Base-by-base conservation (phyloP, 2,113 vertebrate genomes). In the Pelecanus crispus region DNA sequence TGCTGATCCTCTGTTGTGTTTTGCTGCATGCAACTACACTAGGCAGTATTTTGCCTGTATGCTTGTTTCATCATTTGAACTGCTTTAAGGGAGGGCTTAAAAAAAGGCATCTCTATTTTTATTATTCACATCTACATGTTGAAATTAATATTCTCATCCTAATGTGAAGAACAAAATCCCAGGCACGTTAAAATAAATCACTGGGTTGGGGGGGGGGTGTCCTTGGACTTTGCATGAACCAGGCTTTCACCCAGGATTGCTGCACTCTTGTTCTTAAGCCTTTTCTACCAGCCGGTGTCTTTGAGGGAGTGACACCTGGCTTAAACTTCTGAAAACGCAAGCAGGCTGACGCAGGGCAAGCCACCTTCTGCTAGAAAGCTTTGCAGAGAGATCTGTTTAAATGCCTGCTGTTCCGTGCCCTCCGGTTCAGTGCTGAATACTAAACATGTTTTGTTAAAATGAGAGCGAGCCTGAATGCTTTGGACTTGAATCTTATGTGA, bases 211-310 rank as follows among this genome's bases (percentile, higher is more conserved):
- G 11, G n/a, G n/a, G 62, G 22, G 40, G 17, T 18, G 52, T 70
- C 36, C 65, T 53, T 9, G 31, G 59, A 10, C 24, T 31, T 44
- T 11, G 20, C 0, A 1, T 7, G 53, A 47, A 7, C 11, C 22
- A 31, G 55, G 38, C 36, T 42, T 55, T 28, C 71, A 18, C 17
- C 36, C 26, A 17, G 47, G 28, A 10, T 12, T 8, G 32, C 36
- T 1, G 3, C 20, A 4, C 20, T 47, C 38, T 36, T 22, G 26
- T 34, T 50, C 47, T 38, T 21, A 14, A 84, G 34, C 63, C 4
- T 0, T 32, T 55, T 55, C 52, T 21, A 25, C 45, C 36, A 7
- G 29, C 9, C 1, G 1, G 19, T 45, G 40, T 5, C 59, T 66
- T 3, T 61, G n/a, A 34, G 65, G 80, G n/a, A 55, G 44, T 2